Percentiles rank a stretch among this genome's conserved stretches.
Evolutionary conservation across 2,797 vertebrate species (phyloP).

Genomic region (Rhabdophis nuchalis): DNA sequence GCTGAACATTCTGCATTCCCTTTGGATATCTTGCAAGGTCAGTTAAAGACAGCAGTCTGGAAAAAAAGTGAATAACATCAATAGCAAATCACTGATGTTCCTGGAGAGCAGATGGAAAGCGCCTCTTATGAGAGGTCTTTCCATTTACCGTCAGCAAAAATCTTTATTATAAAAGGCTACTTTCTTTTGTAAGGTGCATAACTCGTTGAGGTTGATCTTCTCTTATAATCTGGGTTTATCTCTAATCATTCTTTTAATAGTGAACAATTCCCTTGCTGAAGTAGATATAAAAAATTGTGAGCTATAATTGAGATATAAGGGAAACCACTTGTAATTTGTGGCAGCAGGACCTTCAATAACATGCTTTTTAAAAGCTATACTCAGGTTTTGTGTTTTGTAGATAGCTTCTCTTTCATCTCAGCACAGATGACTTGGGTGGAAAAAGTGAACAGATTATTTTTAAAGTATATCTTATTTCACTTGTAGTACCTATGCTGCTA

Average conservation of each 20-base stretch:
- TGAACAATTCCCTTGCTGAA: conserved; percentile 1
- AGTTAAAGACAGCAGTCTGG: conserved; percentile 43
- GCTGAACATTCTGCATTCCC: conserved; percentile 32
- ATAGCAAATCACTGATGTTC: conserved; percentile 24
- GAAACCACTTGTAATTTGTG: conserved; percentile 1
- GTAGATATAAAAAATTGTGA: not conserved
- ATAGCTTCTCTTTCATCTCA: not conserved
- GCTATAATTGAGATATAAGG: conserved; percentile 16
- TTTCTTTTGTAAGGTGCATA: conserved; percentile 33
- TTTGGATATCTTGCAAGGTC: conserved; percentile 50
- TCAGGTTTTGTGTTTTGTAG: not conserved
- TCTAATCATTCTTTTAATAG: not conserved
- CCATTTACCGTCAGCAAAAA: conserved; percentile 59
- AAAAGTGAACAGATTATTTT: not conserved
- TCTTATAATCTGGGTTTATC: conserved; percentile 33
- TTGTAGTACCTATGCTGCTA: not conserved
- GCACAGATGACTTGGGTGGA: not conserved
- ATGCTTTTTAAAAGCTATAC: not conserved
- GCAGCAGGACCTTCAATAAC: not conserved
- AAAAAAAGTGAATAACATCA: conserved; percentile 41
- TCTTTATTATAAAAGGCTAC: conserved; percentile 54
- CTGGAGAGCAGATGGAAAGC: conserved; percentile 45
- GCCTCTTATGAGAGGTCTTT: conserved; percentile 60
- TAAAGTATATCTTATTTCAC: not conserved
- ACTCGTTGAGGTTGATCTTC: conserved; percentile 31